Evolutionary conservation across 2,797 vertebrate genomes (phyloP).

Genomic region (Xenentodon cancila): DNA sequence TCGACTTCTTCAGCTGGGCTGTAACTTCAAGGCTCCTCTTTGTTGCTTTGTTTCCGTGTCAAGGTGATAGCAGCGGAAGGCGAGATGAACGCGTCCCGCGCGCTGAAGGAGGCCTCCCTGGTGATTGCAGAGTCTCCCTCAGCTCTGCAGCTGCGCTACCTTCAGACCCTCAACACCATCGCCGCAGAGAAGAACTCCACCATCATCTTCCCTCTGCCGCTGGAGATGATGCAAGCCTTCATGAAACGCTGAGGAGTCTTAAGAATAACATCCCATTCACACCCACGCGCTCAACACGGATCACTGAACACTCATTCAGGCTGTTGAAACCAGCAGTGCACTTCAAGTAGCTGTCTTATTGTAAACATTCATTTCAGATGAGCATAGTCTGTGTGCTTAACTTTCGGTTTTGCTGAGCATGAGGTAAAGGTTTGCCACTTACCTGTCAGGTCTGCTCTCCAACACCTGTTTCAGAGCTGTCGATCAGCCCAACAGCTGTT

Average conservation of each 20-base stretch:
- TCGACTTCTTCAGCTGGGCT: constrained; percentile 1
- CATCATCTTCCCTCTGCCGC: constrained; percentile 93
- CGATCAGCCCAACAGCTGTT: no score
- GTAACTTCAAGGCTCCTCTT: constrained; percentile 1
- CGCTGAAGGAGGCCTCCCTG: constrained; percentile 93
- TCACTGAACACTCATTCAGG: not conserved
- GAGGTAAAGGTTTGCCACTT: no score
- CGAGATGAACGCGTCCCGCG: constrained; percentile 95
- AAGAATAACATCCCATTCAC: not conserved
- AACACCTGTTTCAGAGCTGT: no score
- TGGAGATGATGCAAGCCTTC: constrained; percentile 90
- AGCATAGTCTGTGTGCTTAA: not conserved
- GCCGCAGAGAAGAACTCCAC: constrained; percentile 97
- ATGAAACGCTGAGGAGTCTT: constrained; percentile 50
- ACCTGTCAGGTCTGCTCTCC: no score
- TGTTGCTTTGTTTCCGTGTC: not conserved
- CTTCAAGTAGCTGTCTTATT: not conserved
- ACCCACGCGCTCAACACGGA: not conserved
- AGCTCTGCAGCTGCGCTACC: constrained; percentile 93
- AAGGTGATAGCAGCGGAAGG: constrained; percentile 96
- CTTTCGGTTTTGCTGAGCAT: not conserved
- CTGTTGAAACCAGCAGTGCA: constrained; percentile 4
- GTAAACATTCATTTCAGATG: not conserved
- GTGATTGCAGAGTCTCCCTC: constrained; percentile 94
- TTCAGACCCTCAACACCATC: constrained; percentile 96